Conservation (phyloP, 2,797 vertebrate genomes). For the Spatula clypeata region DNA sequence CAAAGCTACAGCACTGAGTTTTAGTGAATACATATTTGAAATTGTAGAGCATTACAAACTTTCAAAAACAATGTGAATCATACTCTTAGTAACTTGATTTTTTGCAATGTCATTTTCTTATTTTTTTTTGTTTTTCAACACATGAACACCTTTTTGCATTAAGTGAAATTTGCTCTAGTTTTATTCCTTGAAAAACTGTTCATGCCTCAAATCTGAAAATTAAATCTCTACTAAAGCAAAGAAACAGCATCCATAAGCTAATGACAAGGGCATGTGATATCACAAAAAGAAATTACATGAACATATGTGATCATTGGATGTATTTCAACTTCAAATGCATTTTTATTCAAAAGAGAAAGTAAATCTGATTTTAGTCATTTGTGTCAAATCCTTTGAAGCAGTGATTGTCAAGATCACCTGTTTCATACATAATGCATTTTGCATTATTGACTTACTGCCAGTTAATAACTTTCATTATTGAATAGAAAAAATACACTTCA, state of each 20-base stretch:
- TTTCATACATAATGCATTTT: background rate
- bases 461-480: background rate
- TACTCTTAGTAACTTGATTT: too few species aligned
- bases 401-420: background rate
- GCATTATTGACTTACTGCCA: background rate
- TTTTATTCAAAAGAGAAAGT: background rate
- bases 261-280: background rate
- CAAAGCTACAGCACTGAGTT: background rate
- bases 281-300: background rate
- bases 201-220: constrained; percentile 25
- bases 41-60: background rate
- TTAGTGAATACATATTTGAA: too few species aligned
- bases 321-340: background rate
- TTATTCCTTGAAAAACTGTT: background rate
- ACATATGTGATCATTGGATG: background rate
- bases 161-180: constrained; percentile 6
- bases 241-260: background rate
- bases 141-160: background rate
- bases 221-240: background rate
- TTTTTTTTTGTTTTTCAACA: background rate
- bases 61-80: background rate
- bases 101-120: background rate
- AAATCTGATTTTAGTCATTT: background rate
- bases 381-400: background rate
- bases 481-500: background rate